Evolutionary conservation across 2,797 vertebrate genomes (phyloP).

Genomic region (Notolabrus celidotus): DNA sequence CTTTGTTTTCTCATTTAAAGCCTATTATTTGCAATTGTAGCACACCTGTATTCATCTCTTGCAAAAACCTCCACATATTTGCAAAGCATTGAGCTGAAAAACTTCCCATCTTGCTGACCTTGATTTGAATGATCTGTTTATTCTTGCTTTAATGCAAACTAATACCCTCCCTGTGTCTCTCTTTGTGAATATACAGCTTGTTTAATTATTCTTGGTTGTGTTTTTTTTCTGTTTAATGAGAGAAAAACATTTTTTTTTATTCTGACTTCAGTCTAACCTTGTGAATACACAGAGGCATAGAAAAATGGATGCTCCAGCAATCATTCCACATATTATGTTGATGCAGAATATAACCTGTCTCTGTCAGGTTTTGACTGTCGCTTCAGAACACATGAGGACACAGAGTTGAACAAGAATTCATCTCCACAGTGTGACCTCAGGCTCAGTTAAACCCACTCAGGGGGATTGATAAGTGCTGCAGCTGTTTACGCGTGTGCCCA

Average conservation of each 20-base stretch:
- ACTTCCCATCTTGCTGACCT: neutral
- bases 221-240: conserved; percentile 22
- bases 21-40: conserved; percentile 26
- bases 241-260: conserved; percentile 31
- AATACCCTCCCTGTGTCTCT: neutral
- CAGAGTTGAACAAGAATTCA: neutral
- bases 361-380: neutral
- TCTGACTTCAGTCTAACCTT: conserved; percentile 3
- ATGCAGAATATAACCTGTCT: conserved; percentile 8
- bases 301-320: neutral
- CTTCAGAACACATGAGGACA: neutral
- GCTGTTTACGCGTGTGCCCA: neutral
- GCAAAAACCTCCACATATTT: conserved; percentile 1
- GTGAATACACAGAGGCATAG: conserved; percentile 9
- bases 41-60: conserved; percentile 7
- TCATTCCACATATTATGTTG: neutral
- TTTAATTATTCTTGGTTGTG: conserved; percentile 9
- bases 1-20: conserved; percentile 15
- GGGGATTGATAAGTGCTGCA: conserved; percentile 12
- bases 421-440: conserved; percentile 22
- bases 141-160: conserved; percentile 23
- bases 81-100: conserved; percentile 6
- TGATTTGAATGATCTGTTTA: conserved; percentile 32
- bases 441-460: conserved; percentile 27
- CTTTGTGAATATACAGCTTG: conserved; percentile 35